Evolutionary conservation across 92 coral and sea anemone genomes (phyloP).

Genomic region (Paramuricea clavata): DNA sequence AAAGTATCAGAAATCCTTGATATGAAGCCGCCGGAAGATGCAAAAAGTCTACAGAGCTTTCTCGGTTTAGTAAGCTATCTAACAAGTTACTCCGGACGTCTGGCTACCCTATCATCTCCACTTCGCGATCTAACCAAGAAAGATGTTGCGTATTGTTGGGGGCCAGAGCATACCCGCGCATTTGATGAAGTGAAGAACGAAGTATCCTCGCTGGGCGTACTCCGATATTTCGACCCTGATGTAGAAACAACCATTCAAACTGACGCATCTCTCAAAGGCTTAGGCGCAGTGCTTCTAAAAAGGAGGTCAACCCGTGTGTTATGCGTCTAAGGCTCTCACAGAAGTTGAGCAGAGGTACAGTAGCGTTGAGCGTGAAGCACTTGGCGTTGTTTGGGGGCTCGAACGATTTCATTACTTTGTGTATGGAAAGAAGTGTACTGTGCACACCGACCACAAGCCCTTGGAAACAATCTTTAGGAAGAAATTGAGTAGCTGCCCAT

Average conservation of each 20-base stretch:
- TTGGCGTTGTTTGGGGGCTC: slow-evolving; percentile 64
- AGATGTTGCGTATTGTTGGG: slow-evolving; percentile 46
- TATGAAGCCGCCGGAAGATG: slow-evolving; percentile 51
- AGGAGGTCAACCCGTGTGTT: slow-evolving; percentile 65
- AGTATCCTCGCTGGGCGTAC: slow-evolving; percentile 56
- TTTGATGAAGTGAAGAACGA: too few species aligned
- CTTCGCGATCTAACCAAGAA: slow-evolving; percentile 57
- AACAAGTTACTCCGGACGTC: slow-evolving; percentile 58
- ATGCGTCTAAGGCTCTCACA: slow-evolving; percentile 67
- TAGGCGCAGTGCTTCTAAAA: slow-evolving; percentile 47
- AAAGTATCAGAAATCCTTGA: slow-evolving; percentile 58
- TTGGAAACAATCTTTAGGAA: slow-evolving; percentile 64
- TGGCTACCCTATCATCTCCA: slow-evolving; percentile 51
- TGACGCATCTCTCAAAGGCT: slow-evolving; percentile 59
- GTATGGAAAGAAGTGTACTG: slow-evolving; percentile 65
- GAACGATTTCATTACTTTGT: slow-evolving; percentile 72
- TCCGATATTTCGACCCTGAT: slow-evolving; percentile 57
- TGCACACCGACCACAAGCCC: slow-evolving; percentile 71
- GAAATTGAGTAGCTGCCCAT: slow-evolving; percentile 61
- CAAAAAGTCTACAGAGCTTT: slow-evolving; percentile 61
- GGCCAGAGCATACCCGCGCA: slow-evolving; percentile 67
- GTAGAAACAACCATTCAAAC: slow-evolving; percentile 63
- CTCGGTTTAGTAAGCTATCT: slow-evolving; percentile 48
- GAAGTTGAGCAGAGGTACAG: slow-evolving; percentile 68
- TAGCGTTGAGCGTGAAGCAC: slow-evolving; percentile 73